Evolutionary conservation across 2,113 vertebrate genomes (phyloP), one percentile per base, ranked within the genome.

Genomic region (Thalassoma bifasciatum): DNA sequence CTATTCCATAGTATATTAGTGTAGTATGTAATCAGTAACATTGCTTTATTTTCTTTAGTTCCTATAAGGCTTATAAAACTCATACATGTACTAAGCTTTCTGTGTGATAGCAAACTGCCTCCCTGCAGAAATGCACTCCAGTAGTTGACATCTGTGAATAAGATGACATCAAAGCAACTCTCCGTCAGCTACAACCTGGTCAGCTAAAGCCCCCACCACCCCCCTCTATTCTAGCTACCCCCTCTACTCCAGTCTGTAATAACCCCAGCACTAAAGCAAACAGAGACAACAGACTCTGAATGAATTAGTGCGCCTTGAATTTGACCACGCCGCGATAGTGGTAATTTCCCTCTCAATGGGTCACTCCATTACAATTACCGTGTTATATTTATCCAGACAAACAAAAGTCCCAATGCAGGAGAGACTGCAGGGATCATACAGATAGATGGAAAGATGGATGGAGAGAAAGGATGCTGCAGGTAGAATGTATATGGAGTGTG

Each of bases 311-410:
- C 9, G 47, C 81, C 80, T 79, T 68, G 83, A 68, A 63, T 63
- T 80, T 71, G 74, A 75, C 83, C 75, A 73, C 13, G 26, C 60
- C 44, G 66, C 38, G 82, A 89, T 82, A 79, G 86, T 56, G 37
- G 81, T 84, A 77, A 88, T 89, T 89, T 86, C 79, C 75, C 77
- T 81, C 71, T 83, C 36, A 60, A 83, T 89, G 87, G 86, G 88
- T 90, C 91, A 92, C 85, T 90, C 86, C 82, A 84, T 87, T 89
- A 89, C 86, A 88, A 90, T 92, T 91, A 91, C 82, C 77, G 74
- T 77, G 83, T 79, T 86, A 87, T 88, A 82, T 91, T 90, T 84
- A 88, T 75, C 81, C 79, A 85, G 85, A 86, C 85, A 88, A 88
- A 89, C 76, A 86, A 89, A 88, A 76, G 85, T 66, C 66, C 79